Base-by-base conservation (phyloP, 2,113 vertebrate genomes). In the Parus major region DNA sequence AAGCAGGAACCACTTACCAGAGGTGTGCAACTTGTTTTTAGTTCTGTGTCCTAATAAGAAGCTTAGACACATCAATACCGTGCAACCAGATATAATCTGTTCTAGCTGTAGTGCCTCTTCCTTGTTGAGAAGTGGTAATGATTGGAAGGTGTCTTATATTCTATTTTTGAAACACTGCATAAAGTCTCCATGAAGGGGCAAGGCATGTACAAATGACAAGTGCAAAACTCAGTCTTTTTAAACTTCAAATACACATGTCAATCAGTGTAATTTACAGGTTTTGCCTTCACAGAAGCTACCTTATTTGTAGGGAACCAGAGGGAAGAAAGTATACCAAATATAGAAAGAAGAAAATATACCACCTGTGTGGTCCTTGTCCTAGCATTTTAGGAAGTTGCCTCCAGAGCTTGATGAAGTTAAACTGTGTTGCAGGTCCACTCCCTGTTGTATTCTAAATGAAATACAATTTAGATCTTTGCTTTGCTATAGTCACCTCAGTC, bases 291-390 rank as follows among this genome's bases (percentile, higher is more conserved):
- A 75, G 33, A 71, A 82, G 33, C 11, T 22, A 21, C 9, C 4
- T 71, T 33, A 39, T 64, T 47, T 47, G 5, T 85, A 19, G n/a
- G n/a, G 35, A 69, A 8, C 15, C 16, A 41, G 41, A 80, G 7
- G 14, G 44, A 16, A 55, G 24, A 71, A 82, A 56, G 29, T 49
- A 85, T 39, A 39, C 39, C 39, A 39, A 39, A 39, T 39, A 39
- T 39, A 39, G 39, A 39, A 12, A 39, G 39, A 39, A 39, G 39
- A 39, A 39, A 39, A 39, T 39, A 39, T 39, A 39, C 39, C 39
- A 50, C 2, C 5, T 4, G 0, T 68, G 27, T 3, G 1, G n/a
- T 22, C 25, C 12, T 64, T 88, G 33, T 1, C 41, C 9, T 59
- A 52, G 10, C 6, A 22, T 49, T 79, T 88, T 39, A 42, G 35